These are phyloP conservation scores for Fringilla coelebs DNA, from an alignment of 2,797 vertebrate genomes.

Conservation along the genomic window DNA sequence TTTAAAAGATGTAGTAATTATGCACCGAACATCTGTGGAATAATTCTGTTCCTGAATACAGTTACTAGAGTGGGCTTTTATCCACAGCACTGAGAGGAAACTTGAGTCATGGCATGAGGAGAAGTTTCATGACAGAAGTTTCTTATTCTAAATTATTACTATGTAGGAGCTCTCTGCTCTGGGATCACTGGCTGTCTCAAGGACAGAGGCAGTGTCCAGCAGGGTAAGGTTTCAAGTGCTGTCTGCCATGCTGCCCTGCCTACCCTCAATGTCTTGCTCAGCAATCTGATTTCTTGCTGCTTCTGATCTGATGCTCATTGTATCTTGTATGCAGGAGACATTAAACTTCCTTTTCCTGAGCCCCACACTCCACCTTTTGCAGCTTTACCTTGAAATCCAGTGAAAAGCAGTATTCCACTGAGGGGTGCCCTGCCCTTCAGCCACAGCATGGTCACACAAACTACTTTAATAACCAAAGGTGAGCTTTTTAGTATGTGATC, in stretches of 20 bases:
- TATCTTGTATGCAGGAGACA: too few relatives aligned
- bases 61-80: not conserved
- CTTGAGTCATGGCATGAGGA: not conserved
- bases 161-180: not conserved
- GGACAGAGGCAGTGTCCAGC: not conserved
- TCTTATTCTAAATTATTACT: not conserved
- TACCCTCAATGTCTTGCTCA: not conserved
- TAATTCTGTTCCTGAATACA: not conserved
- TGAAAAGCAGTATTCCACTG: not conserved
- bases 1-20: not conserved
- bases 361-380: not conserved
- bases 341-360: not conserved
- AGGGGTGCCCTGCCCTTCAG: not conserved
- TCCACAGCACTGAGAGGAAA: not conserved
- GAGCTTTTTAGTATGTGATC: not conserved
- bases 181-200: not conserved
- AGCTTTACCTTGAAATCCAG: not conserved
- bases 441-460: not conserved
- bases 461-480: not conserved
- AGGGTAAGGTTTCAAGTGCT: not conserved
- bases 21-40: not conserved
- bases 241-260: not conserved
- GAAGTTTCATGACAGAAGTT: not conserved
- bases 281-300: not conserved
- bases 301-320: not conserved